Percentiles rank a stretch among this genome's conserved stretches.
Conservation (phyloP, 92 coral and sea anemone genomes). For the Desmophyllum pertusum region DNA sequence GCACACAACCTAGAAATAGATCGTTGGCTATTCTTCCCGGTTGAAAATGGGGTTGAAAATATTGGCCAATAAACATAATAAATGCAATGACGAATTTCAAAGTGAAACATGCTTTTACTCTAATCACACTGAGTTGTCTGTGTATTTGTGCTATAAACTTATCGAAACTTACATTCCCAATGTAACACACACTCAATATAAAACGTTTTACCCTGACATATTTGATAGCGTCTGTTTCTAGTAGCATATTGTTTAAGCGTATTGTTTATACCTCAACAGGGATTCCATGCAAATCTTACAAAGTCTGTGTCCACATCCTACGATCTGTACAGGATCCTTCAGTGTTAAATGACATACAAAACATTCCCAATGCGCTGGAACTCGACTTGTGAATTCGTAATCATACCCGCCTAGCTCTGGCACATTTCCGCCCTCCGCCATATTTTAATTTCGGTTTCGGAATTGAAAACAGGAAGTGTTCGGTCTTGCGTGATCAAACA, state of each 20-base stretch:
- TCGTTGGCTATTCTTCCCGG: no score
- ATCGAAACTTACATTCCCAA: no score
- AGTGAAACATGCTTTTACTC: neutral
- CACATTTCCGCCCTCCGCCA: neutral
- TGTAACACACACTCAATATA: no score
- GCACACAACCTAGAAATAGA: no score
- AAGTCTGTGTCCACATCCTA: slow-evolving; percentile 74
- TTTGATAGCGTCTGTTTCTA: no score
- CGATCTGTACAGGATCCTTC: slow-evolving; percentile 63
- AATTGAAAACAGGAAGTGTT: neutral
- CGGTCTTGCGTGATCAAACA: slow-evolving; percentile 7
- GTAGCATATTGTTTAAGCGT: neutral
- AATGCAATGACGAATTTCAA: no score
- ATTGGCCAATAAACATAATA: neutral
- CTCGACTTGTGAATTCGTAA: slow-evolving; percentile 45
- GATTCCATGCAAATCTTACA: slow-evolving; percentile 69
- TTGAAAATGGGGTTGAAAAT: no score
- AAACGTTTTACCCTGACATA: no score
- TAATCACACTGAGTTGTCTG: no score
- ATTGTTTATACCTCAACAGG: slow-evolving; percentile 38
- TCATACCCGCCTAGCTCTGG: slow-evolving; percentile 48
- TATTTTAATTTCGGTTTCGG: neutral
- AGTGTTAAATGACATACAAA: slow-evolving; percentile 54
- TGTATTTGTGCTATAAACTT: no score
- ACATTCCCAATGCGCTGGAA: slow-evolving; percentile 59